Evolutionary conservation across 2,888 invertebrate species (phyloP), one percentile per base, ranked within the genome.

Genomic region (Caenorhabditis parvicauda): DNA sequence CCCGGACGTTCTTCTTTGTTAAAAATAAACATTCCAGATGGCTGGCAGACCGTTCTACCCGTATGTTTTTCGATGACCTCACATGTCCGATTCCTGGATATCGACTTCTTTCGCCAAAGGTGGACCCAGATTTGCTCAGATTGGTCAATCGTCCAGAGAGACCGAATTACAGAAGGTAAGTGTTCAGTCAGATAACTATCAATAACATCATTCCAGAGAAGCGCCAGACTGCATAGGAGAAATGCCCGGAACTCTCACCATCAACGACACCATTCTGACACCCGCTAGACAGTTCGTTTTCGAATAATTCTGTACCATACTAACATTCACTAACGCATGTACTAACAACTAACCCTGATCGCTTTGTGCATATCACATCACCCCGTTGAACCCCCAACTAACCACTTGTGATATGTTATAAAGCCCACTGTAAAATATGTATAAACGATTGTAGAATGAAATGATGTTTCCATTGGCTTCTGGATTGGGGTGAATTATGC

Each of bases 51-150:
- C 67, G 79, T 12, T 71, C 75, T 0, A 54, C 62, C 12, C 64
- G 79, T 2, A 67, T 76, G 65, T 79, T 76, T 54, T 63, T 78
- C 22, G 75, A 77, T 27, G 76, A 77, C 28, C 49, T 70, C 24
- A 38, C 51, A 28, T 56, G 53, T 37, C 63, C 70, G 28, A 67
- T 76, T 22, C 76, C 78, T 21, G 75, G 75, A 27, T 74, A 72
- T 61, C 69, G 74, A 19, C 61, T 74, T 92, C 66, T 94, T 91
- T 74, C 86, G 91, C 79, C 79, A 6, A 61, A 60, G 14, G 66
- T 76, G 25, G 79, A 79, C 46, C 79, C 77, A n/a, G 79, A 79
- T 48, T 57, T 79, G 39, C 66, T 79, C 19, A 62, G 74, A 24
- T 59, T 70, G 61, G 72, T 70, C 9, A 57, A 65, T 25, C 49